Conservation (phyloP, 2,797 vertebrate genomes). For the Salarias fasciatus region DNA sequence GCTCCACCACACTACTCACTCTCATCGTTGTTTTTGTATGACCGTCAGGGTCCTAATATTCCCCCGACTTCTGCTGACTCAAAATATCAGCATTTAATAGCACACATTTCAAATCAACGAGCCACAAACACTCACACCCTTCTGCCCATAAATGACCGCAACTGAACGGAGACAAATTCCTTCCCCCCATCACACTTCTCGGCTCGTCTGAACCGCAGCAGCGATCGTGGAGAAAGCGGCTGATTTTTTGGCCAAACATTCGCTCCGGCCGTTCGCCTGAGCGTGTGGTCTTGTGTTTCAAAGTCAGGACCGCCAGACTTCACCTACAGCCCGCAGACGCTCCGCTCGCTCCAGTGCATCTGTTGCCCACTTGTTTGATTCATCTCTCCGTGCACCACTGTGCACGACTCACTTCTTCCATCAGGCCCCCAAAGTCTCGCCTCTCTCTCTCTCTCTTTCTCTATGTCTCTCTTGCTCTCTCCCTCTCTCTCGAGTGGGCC, state of each 20-base stretch:
- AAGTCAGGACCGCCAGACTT: constrained; percentile 48
- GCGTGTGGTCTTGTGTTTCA: constrained; percentile 55
- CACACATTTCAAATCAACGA: constrained; percentile 45
- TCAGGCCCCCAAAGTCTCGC: constrained; percentile 14
- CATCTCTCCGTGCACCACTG: constrained; percentile 32
- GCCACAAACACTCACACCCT: constrained; percentile 59
- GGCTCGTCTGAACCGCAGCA: constrained; percentile 48
- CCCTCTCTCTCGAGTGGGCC: constrained; percentile 36
- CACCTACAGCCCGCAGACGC: constrained; percentile 27
- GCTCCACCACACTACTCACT: too few relatives aligned
- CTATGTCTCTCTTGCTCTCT: too few relatives aligned
- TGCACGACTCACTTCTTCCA: constrained; percentile 54
- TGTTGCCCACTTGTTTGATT: constrained; percentile 17
- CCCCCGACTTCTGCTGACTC: constrained; percentile 33
- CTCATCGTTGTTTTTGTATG: too few relatives aligned
- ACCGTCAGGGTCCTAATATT: too few relatives aligned
- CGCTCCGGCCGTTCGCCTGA: constrained; percentile 33
- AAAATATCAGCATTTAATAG: constrained; percentile 44
- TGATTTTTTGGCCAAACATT: constrained; percentile 40
- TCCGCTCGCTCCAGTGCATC: constrained; percentile 28
- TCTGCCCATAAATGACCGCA: constrained; percentile 70
- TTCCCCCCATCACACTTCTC: constrained; percentile 54
- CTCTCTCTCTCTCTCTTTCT: too few relatives aligned
- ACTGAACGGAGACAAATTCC: constrained; percentile 66
- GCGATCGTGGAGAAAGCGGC: constrained; percentile 38